Base-by-base conservation (phyloP, 2,888 invertebrate species). In the Trisateles emortualis region DNA sequence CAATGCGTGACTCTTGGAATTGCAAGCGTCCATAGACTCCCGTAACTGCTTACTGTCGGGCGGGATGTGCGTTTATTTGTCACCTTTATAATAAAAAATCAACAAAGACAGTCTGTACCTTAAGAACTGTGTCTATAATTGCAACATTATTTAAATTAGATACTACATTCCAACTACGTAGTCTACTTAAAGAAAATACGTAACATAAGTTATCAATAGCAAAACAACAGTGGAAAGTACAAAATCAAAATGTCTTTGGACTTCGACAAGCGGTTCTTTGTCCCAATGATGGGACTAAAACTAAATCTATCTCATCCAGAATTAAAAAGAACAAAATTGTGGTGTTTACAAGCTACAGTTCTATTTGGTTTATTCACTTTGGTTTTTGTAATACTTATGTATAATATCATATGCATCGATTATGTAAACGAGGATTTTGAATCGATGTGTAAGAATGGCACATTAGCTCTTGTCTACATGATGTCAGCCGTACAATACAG, bases 241-340 rank as follows among this genome's bases (percentile, higher is more conserved):
- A 19, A 19, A 19, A 19, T 19, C 2, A 26, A 40, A 10, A 76
- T 76, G 78, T 53, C 72, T 0, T 22, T 74, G 4, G 29, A 72
- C 32, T 78, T 68, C 29, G 68, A 79, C 0, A 33, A 64, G n/a
- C 42, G 62, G 30, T 79, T 62, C 24, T 59, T 46, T 35, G 14
- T 57, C 10, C 6, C 61, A 1, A 22, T 59, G 0, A 14, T 0
- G 2, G 71, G 73, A 1, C 50, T 72, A 55, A 52, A 40, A 1
- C 1, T 76, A 0, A 61, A 39, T 32, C 14, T 57, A 0, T 56
- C 60, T 0, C 65, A 78, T 30, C 78, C 78, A 0, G 24, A 35
- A 6, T 45, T 68, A 3, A 41, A 52, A 8, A 60, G 46, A 11
- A 52, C 73, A 22, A 33, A 1, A 6, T 73, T 53, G 54, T 79